Base-by-base conservation (phyloP, 2,888 invertebrate species). In the Diarsia mendica region DNA sequence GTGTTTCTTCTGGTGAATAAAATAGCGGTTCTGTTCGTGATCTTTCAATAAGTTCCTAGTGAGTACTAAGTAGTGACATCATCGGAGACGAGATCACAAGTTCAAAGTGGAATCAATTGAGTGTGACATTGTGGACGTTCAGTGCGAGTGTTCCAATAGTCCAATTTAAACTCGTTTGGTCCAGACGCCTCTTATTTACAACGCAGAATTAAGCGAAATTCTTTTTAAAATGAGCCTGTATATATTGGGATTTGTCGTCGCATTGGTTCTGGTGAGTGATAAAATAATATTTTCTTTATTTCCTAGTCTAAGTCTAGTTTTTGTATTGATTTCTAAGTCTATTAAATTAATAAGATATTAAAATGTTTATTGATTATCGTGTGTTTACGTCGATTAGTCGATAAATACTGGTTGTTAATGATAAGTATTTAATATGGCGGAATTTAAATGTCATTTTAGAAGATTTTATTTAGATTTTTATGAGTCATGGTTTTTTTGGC, bases 51-150 rank as follows among this genome's bases (percentile, higher is more conserved):
- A 88, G 88, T 89, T 87, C 87, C 20, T 85, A 90, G 91, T 28
- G 28, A 28, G 28, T n/a, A n/a, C n/a, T n/a, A n/a, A n/a, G n/a
- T 28, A 90, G 91, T 95, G 96, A 95, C 95, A 95, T 96, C 96
- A 96, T 96, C 96, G 95, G 91, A 86, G 82, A 85, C 91, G 91
- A 92, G 93, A 93, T 86, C 86, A 89, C 89, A 88, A 93, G 91
- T 89, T 90, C 87, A 89, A 88, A 92, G 90, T 92, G 92, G 84
- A 92, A 92, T 92, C 95, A 96, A 96, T 96, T 96, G 95, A 94
- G 90, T 89, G 90, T 90, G 88, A 85, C 89, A 88, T 85, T 88
- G 87, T 87, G 91, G 87, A 88, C 90, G 91, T 88, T 89, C 91
- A 92, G 82, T 84, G 82, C 86, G 90, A 89, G 91, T 93, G 91